A percentile compares a stretch with the other conserved stretches of the same genome.
Evolutionary conservation across 1,140 invertebrate species (phyloP).

Genomic region (Psix sp.): DNA sequence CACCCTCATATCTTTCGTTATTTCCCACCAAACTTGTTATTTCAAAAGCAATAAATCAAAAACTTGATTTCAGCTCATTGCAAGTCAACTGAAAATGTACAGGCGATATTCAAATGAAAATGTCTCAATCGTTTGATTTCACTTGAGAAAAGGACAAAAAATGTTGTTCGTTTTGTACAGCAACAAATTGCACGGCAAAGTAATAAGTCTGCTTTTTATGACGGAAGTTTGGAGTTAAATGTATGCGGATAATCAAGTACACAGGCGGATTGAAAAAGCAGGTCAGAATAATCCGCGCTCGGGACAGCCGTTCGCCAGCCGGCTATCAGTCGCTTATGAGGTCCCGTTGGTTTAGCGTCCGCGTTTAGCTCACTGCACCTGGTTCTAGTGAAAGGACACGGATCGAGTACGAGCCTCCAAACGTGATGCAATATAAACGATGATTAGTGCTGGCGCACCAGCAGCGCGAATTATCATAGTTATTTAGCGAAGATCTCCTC

Average conservation of each 20-base stretch:
- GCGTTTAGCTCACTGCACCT: slow-evolving; percentile 31
- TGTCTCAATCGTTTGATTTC: too few species aligned
- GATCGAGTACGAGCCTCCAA: slow-evolving; percentile 32
- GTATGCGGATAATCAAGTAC: slow-evolving; percentile 5
- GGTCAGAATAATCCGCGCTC: slow-evolving; percentile 20
- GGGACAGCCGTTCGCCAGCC: slow-evolving; percentile 8
- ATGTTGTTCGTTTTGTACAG: too few species aligned
- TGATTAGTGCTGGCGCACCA: slow-evolving; percentile 37
- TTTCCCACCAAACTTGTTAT: too few species aligned
- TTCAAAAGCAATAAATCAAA: too few species aligned
- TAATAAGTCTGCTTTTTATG: too few species aligned
- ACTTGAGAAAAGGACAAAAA: too few species aligned
- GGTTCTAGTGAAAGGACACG: slow-evolving; percentile 60
- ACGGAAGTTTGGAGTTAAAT: not conserved
- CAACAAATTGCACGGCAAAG: too few species aligned
- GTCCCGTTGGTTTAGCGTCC: slow-evolving; percentile 32
- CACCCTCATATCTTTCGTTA: too few species aligned
- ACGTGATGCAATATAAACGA: slow-evolving; percentile 54
- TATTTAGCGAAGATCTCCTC: slow-evolving; percentile 16
- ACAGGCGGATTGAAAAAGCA: slow-evolving; percentile 20
- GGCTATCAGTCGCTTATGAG: slow-evolving; percentile 19
- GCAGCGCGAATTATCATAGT: slow-evolving; percentile 29
- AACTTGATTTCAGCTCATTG: too few species aligned
- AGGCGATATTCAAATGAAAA: too few species aligned
- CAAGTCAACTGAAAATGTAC: too few species aligned